Evolutionary conservation across 2,113 vertebrate species (phyloP), one percentile per base, ranked within the genome.

Genomic region (Paedocypris sp.): DNA sequence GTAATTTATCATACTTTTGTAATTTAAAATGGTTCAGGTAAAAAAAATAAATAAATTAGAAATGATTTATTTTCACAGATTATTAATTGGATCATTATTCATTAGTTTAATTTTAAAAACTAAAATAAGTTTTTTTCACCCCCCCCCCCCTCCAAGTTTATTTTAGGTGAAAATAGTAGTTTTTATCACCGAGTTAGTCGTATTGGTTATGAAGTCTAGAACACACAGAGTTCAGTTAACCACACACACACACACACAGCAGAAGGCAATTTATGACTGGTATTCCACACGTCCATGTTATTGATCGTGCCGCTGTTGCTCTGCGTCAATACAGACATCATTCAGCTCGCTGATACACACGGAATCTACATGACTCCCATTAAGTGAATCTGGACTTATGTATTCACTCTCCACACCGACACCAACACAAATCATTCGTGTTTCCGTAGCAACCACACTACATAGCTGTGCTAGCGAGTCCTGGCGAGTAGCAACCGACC

Each of bases 261-360:
- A n/a, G 18, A 23, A 28, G 16, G 16, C 45, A 38, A 38, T 49
- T 39, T 35, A 48, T 38, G 43, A 26, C 43, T 46, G 33, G 16
- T 46, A 48, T 41, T 29, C 47, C 46, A 51, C 33, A 66, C 59
- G 54, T 22, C 45, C 36, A 52, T 51, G 48, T 52, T 59, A 67
- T 60, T 60, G 63, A 66, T 66, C 41, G 52, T 26, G 32, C 41
- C 32, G 29, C 58, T 36, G 26, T 46, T 60, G 54, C 38, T 32
- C 46, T 28, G n/a, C 64, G 35, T 66, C 64, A 51, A 60, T 66
- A 59, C 28, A 51, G 64, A 58, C 54, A 43, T 50, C 60, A 39
- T 25, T 51, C 19, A 25, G 60, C 13, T 22, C 12, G 48, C 48
- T 43, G 60, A 43, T 52, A 52, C 43, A 62, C 60, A 20, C 28